Evolutionary conservation across 2,797 vertebrate species (phyloP).

Genomic region (Todus mexicanus): DNA sequence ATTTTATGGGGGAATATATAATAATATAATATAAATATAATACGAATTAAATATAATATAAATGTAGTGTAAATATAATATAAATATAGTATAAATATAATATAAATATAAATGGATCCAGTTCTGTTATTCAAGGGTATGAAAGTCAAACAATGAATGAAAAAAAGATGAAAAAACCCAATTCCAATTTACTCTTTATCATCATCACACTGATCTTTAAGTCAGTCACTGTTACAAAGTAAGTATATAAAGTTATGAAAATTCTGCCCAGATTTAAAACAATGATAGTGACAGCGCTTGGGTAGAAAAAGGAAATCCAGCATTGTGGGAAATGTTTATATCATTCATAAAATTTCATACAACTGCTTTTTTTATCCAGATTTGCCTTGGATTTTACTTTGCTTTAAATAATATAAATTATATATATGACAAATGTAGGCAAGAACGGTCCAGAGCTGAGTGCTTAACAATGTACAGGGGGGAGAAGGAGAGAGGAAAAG

Average conservation of each 20-base stretch:
- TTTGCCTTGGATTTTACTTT: neutral
- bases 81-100: neutral
- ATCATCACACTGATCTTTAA: neutral
- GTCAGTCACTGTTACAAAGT: neutral
- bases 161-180: neutral
- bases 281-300: neutral
- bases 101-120: neutral
- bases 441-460: neutral
- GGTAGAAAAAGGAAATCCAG: neutral
- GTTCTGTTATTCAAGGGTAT: neutral
- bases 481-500: neutral
- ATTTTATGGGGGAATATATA: neutral
- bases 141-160: neutral
- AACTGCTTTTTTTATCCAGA: neutral
- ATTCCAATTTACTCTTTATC: neutral
- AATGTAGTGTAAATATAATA: neutral
- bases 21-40: neutral
- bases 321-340: neutral
- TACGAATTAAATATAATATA: neutral
- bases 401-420: neutral
- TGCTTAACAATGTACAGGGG: neutral
- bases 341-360: neutral
- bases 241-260: neutral
- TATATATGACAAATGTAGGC: neutral
- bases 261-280: neutral